phyloP scores from a whole-genome alignment of 1,140 invertebrate genomes.

The Bradysia coprophila region DNA sequence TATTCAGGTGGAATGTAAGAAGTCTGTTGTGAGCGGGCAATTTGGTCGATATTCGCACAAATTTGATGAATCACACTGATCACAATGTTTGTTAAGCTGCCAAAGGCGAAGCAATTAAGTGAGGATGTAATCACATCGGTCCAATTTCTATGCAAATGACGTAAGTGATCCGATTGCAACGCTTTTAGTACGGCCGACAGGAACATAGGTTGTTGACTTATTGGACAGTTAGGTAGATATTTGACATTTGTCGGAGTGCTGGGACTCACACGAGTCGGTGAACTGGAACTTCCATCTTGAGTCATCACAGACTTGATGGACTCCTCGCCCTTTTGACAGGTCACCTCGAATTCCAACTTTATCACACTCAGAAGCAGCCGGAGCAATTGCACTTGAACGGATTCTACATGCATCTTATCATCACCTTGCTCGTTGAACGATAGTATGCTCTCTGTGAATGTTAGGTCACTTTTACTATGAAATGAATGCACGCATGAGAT shows the following conservation, averaged over 20 bases:
- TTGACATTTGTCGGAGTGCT: slow-evolving; percentile 26
- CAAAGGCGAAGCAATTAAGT: slow-evolving; percentile 47
- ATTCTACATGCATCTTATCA: slow-evolving; percentile 45
- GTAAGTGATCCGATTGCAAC: slow-evolving; percentile 36
- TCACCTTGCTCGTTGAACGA: slow-evolving; percentile 58
- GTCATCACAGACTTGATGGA: slow-evolving; percentile 4
- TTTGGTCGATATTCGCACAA: slow-evolving; percentile 61
- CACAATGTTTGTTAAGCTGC: slow-evolving; percentile 53
- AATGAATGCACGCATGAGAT: slow-evolving; percentile 49
- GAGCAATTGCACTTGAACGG: slow-evolving; percentile 58
- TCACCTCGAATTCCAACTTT: slow-evolving; percentile 54
- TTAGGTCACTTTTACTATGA: slow-evolving; percentile 27
- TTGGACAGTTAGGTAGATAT: slow-evolving; percentile 41
- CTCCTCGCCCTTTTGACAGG: slow-evolving; percentile 30
- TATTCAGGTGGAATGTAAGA: slow-evolving; percentile 50
- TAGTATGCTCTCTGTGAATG: slow-evolving; percentile 69
- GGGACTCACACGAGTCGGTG: slow-evolving; percentile 15
- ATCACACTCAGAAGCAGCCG: slow-evolving; percentile 47
- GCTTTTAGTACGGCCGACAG: slow-evolving; percentile 63
- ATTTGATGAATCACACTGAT: slow-evolving; percentile 64
- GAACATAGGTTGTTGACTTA: slow-evolving; percentile 75
- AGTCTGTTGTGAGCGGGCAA: slow-evolving; percentile 20
- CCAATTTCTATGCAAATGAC: slow-evolving; percentile 64
- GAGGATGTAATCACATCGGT: slow-evolving; percentile 58
- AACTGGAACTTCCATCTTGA: slow-evolving; percentile 11